phyloP scores from a whole-genome alignment of 2,797 vertebrate genomes.

The Acestrorhynchus altus region DNA sequence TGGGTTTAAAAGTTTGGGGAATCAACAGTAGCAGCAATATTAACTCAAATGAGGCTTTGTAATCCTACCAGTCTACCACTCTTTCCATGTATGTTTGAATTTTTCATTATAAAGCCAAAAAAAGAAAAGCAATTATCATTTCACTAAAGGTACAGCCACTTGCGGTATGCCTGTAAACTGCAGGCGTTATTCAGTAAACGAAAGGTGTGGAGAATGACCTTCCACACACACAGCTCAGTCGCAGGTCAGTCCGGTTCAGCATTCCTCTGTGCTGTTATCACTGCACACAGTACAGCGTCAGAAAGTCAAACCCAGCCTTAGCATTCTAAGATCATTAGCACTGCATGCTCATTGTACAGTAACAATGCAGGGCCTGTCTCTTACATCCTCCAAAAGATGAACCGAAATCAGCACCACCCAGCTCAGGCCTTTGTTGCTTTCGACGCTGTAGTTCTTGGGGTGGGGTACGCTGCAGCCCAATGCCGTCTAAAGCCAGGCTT shows the following conservation, averaged over 20 bases:
- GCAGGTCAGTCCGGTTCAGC: conserved; percentile 73
- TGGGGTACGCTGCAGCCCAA: conserved; percentile 7
- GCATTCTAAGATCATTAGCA: neutral
- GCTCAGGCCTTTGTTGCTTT: conserved; percentile 41
- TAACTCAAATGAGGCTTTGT: no score
- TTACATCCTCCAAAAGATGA: conserved; percentile 14
- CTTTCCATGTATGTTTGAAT: neutral
- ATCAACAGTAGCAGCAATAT: neutral
- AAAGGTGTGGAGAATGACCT: conserved; percentile 75
- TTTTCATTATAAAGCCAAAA: neutral
- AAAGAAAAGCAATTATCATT: neutral
- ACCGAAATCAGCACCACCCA: conserved; percentile 35
- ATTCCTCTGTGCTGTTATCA: conserved; percentile 83
- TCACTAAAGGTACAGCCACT: neutral
- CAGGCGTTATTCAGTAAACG: conserved; percentile 75
- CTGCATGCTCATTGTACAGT: conserved; percentile 6
- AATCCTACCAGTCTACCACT: neutral
- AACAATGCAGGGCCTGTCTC: neutral
- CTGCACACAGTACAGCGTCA: conserved; percentile 71
- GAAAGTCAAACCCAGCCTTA: conserved; percentile 45
- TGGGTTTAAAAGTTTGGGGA: neutral
- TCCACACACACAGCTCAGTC: conserved; percentile 68
- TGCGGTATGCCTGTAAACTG: conserved; percentile 69
- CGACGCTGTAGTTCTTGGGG: neutral
- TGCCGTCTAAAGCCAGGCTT: conserved; percentile 39